phyloP scores from a whole-genome alignment of 2,888 invertebrate species.

The Drosophila mayaguana region DNA sequence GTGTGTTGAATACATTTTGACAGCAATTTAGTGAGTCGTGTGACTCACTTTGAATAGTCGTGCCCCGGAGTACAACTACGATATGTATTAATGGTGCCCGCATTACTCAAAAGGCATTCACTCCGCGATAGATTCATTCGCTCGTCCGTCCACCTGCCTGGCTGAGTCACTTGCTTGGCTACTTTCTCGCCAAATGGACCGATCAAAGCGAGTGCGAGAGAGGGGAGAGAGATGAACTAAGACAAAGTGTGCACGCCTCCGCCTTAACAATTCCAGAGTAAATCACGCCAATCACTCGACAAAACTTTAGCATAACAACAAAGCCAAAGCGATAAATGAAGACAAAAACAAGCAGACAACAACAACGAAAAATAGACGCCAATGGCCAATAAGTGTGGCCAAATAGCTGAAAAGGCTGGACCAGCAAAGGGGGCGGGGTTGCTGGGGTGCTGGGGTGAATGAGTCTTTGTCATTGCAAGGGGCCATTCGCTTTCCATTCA shows the following conservation, averaged over 20 bases:
- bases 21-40: conserved; percentile 7
- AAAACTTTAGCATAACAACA: conserved; percentile 60
- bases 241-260: conserved; percentile 50
- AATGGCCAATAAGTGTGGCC: conserved; percentile 51
- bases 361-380: conserved; percentile 22
- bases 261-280: conserved; percentile 52
- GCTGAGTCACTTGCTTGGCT: conserved; percentile 57
- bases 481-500: conserved; percentile 57
- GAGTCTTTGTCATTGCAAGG: conserved; percentile 58
- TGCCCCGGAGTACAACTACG: conserved; percentile 16
- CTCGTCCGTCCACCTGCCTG: conserved; percentile 22
- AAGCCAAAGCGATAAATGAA: conserved; percentile 39
- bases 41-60: conserved; percentile 25
- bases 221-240: conserved; percentile 13
- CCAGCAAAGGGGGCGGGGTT: neutral
- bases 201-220: conserved; percentile 2
- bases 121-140: conserved; percentile 18
- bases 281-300: conserved; percentile 62
- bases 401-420: conserved; percentile 13
- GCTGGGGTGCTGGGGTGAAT: conserved; percentile 40
- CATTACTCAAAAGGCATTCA: conserved; percentile 51
- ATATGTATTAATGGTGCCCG: conserved; percentile 43
- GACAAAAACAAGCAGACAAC: neutral
- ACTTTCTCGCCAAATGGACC: conserved; percentile 52
- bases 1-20: neutral